These are phyloP conservation scores for Philereme vetulata DNA, from an alignment of 2,888 invertebrate genomes.

Conservation along the genomic window DNA sequence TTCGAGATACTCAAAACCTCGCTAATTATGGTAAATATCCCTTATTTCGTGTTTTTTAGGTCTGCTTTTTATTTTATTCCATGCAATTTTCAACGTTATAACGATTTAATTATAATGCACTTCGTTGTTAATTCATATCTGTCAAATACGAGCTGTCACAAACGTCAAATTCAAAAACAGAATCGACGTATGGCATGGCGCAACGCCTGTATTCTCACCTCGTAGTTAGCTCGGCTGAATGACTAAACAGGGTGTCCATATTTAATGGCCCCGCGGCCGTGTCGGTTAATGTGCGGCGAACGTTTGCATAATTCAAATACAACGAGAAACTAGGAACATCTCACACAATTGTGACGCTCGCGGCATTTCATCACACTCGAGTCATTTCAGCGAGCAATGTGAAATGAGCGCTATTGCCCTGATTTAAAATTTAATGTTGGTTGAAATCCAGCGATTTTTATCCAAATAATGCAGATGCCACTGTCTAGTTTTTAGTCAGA, in stretches of 20 bases:
- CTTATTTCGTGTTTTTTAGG: too few relatives aligned
- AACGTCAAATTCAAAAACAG: slow-evolving; percentile 8
- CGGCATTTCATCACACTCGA: background rate
- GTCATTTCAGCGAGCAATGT: background rate
- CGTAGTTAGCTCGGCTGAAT: slow-evolving; percentile 60
- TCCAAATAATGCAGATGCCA: too few relatives aligned
- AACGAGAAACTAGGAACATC: slow-evolving; percentile 18
- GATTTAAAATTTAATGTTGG: background rate
- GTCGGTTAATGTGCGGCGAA: slow-evolving; percentile 64
- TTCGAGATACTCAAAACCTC: too few relatives aligned
- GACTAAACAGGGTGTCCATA: slow-evolving; percentile 68
- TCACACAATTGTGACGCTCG: slow-evolving; percentile 9
- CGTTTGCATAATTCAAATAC: slow-evolving; percentile 63
- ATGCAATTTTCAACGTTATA: too few relatives aligned
- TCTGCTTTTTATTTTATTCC: too few relatives aligned
- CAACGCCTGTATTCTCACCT: slow-evolving; percentile 48
- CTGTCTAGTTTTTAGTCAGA: too few relatives aligned
- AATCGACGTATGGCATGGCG: slow-evolving; percentile 24
- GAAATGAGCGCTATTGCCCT: background rate
- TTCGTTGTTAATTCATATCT: too few relatives aligned
- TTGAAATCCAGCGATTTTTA: background rate
- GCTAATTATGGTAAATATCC: too few relatives aligned
- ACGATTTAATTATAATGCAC: too few relatives aligned
- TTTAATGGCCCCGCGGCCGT: slow-evolving; percentile 62
- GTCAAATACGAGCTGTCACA: too few relatives aligned